These are phyloP conservation scores for Agelaius tricolor DNA, from an alignment of 2,113 vertebrate genomes.

Conservation along the genomic window DNA sequence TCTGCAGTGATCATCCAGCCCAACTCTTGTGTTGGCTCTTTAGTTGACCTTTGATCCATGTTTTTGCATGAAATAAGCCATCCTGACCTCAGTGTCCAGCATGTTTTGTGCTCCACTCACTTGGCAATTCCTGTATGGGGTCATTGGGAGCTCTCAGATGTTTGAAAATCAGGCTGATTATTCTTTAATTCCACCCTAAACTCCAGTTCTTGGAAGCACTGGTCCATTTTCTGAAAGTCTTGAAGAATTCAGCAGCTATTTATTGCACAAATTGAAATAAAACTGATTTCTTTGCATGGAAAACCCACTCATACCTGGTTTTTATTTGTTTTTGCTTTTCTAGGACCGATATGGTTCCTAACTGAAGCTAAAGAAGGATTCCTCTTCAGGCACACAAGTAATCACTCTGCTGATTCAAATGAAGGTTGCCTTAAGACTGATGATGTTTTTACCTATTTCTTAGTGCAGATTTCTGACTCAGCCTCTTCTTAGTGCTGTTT, in stretches of 20 bases:
- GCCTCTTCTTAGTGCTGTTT: neutral
- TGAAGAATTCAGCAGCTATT: neutral
- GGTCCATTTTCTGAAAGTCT: neutral
- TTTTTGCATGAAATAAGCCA: neutral
- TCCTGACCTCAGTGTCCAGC: neutral
- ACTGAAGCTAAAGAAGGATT: neutral
- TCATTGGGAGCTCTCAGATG: neutral
- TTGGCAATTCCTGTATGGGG: neutral
- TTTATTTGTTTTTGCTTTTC: neutral
- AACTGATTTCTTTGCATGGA: neutral
- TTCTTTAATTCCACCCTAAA: neutral
- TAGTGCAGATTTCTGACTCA: neutral
- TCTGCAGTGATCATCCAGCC: neutral
- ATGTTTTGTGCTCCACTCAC: neutral
- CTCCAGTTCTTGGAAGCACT: neutral
- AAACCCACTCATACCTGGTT: neutral
- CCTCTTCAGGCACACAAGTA: neutral
- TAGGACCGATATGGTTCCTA: conserved; percentile 81
- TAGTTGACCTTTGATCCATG: neutral
- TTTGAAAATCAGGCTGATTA: neutral
- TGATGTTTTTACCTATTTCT: neutral
- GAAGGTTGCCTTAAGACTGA: conserved; percentile 53
- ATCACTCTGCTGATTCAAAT: neutral
- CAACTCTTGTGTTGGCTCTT: neutral
- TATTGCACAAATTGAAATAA: neutral